Evolutionary conservation across 2,797 vertebrate species (phyloP).

Genomic region (Tangara arthus): DNA sequence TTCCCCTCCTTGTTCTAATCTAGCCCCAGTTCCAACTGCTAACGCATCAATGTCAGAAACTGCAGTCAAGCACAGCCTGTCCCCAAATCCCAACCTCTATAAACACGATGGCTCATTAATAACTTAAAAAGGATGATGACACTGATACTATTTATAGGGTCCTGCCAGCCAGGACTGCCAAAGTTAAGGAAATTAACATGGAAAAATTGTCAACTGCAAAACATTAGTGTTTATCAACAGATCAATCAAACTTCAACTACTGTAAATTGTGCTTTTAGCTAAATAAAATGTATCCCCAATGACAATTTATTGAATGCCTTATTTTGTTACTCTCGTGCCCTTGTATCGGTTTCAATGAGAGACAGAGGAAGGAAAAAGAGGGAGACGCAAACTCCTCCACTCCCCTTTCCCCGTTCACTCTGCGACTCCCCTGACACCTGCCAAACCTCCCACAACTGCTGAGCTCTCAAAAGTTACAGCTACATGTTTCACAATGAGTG

Average conservation of each 20-base stretch:
- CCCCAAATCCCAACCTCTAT: conserved; percentile 77
- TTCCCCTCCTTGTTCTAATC: conserved; percentile 47
- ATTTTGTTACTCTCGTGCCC: conserved; percentile 12
- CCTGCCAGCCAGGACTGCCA: conserved; percentile 77
- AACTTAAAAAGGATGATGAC: conserved; percentile 80
- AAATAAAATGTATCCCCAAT: conserved; percentile 73
- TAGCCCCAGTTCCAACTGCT: conserved; percentile 69
- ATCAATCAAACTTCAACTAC: conserved; percentile 81
- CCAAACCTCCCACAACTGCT: conserved; percentile 42
- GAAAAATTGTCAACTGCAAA: conserved; percentile 81
- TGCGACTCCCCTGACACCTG: conserved; percentile 47
- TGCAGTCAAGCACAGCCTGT: conserved; percentile 78
- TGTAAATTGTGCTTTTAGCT: conserved; percentile 79
- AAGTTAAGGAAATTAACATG: conserved; percentile 80
- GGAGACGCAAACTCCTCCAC: background rate
- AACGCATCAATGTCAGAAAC: conserved; percentile 77
- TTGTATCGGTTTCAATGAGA: conserved; percentile 9
- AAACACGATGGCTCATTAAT: conserved; percentile 81
- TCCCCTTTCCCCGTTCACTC: background rate
- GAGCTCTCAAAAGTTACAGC: conserved; percentile 27
- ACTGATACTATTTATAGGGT: conserved; percentile 79
- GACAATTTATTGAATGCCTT: conserved; percentile 69
- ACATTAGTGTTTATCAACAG: conserved; percentile 84
- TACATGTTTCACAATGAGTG: conserved; percentile 30
- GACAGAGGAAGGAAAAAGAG: background rate